phyloP scores from a whole-genome alignment of 2,888 invertebrate genomes.

The Andrena praecox region DNA sequence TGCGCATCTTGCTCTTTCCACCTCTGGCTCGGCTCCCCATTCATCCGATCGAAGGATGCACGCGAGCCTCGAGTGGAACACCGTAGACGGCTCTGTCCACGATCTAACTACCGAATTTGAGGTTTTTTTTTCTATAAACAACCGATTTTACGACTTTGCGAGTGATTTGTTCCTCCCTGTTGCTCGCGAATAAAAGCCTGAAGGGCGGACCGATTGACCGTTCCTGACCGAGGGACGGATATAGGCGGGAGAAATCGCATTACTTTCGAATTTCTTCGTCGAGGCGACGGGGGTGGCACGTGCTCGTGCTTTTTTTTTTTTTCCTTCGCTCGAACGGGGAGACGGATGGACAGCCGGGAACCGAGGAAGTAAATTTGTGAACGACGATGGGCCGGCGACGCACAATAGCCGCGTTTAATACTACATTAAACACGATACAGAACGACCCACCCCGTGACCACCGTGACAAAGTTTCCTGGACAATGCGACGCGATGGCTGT shows the following conservation, averaged over 20 bases:
- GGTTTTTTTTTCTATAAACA: too few species aligned
- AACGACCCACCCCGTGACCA: slow-evolving; percentile 58
- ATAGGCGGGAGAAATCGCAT: slow-evolving; percentile 75
- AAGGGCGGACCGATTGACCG: slow-evolving; percentile 55
- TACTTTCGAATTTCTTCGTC: slow-evolving; percentile 77
- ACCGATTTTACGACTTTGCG: background rate
- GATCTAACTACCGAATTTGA: too few species aligned
- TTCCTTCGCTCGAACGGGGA: slow-evolving; percentile 48
- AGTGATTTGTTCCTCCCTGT: slow-evolving; percentile 38
- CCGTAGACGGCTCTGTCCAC: too few species aligned
- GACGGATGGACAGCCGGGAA: slow-evolving; percentile 60
- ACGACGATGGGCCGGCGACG: slow-evolving; percentile 76
- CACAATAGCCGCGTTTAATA: slow-evolving; percentile 84
- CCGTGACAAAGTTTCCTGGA: slow-evolving; percentile 67
- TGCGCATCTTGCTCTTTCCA: too few species aligned
- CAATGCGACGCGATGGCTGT: slow-evolving; percentile 44
- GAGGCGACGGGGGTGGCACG: slow-evolving; percentile 73
- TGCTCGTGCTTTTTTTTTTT: slow-evolving; percentile 69
- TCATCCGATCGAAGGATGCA: too few species aligned
- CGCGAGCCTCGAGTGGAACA: too few species aligned
- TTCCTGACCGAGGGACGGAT: slow-evolving; percentile 55
- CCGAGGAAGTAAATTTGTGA: slow-evolving; percentile 82
- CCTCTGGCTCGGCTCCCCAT: too few species aligned
- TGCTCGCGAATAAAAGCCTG: slow-evolving; percentile 51
- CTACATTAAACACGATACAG: slow-evolving; percentile 81